Conservation (phyloP, 2,888 invertebrate genomes). For the Agelastica alni region DNA sequence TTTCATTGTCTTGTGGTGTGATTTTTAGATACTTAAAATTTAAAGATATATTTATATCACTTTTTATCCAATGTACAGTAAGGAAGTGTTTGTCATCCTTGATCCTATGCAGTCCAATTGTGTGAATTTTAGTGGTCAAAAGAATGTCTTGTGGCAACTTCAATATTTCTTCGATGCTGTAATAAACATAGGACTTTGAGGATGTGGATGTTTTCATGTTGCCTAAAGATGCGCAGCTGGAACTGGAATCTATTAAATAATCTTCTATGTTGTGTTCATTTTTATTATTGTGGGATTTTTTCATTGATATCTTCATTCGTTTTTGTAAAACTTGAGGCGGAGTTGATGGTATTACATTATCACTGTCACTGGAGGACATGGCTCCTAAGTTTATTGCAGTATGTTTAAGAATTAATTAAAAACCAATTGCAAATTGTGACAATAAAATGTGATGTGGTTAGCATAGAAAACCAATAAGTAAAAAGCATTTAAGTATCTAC, state of each 20-base stretch:
- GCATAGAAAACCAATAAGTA: too few species aligned
- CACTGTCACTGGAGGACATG: slow-evolving; percentile 14
- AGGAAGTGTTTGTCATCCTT: slow-evolving; percentile 7
- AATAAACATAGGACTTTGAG: slow-evolving; percentile 23
- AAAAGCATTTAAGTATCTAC: too few species aligned
- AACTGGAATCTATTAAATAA: slow-evolving; percentile 6
- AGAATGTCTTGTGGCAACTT: slow-evolving; percentile 12
- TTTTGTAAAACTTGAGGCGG: too few species aligned
- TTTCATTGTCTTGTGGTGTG: slow-evolving; percentile 14
- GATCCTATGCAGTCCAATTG: slow-evolving; percentile 19
- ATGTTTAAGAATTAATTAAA: too few species aligned
- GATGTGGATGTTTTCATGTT: neutral
- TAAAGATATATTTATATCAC: slow-evolving; percentile 5
- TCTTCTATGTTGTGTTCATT: slow-evolving; percentile 9
- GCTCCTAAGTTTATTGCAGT: neutral
- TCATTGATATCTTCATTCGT: neutral
- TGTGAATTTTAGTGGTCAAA: slow-evolving; percentile 22
- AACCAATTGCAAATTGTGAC: too few species aligned
- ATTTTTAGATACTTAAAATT: slow-evolving; percentile 18
- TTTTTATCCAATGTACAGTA: neutral
- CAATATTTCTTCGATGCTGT: slow-evolving; percentile 20
- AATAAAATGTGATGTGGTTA: too few species aligned
- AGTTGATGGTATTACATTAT: slow-evolving; percentile 18
- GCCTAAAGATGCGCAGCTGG: too few species aligned
- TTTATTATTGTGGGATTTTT: neutral